Conservation (phyloP, 2,888 invertebrate species). For the Archips crataeganus region DNA sequence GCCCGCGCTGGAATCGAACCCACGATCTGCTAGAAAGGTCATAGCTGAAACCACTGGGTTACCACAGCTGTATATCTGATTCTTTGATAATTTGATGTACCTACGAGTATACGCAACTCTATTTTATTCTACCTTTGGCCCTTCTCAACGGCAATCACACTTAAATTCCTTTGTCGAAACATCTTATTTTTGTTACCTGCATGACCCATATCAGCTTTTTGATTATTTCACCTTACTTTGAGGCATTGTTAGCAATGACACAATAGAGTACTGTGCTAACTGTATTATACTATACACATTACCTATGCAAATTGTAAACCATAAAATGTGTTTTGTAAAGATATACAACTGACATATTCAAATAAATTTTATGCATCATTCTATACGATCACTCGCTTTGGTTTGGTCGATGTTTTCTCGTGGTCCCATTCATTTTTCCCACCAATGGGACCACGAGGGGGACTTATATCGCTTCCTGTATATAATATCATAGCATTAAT, state of each 20-base stretch:
- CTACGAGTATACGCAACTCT: too few species aligned
- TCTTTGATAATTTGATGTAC: too few species aligned
- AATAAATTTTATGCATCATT: neutral
- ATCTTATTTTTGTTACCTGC: conserved; percentile 1
- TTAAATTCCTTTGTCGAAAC: conserved; percentile 10
- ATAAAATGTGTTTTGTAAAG: conserved; percentile 7
- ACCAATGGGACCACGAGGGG: too few species aligned
- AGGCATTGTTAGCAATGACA: neutral
- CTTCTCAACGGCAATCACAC: conserved; percentile 19
- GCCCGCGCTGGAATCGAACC: too few species aligned
- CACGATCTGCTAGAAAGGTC: too few species aligned
- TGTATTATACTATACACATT: neutral
- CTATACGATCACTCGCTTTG: too few species aligned
- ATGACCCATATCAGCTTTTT: conserved; percentile 12
- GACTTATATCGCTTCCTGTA: too few species aligned
- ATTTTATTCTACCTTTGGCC: neutral
- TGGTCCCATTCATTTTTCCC: too few species aligned
- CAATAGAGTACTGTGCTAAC: neutral
- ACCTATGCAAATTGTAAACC: neutral
- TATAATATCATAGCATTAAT: too few species aligned
- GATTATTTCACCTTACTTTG: conserved; percentile 5
- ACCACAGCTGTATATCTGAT: too few species aligned
- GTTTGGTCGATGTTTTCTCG: too few species aligned
- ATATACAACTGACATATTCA: neutral
- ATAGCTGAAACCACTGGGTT: too few species aligned